Evolutionary conservation across 53 echinoderm and acorn worm species (phyloP), one percentile per base, ranked within the genome.

Genomic region (Henricia sp.): DNA sequence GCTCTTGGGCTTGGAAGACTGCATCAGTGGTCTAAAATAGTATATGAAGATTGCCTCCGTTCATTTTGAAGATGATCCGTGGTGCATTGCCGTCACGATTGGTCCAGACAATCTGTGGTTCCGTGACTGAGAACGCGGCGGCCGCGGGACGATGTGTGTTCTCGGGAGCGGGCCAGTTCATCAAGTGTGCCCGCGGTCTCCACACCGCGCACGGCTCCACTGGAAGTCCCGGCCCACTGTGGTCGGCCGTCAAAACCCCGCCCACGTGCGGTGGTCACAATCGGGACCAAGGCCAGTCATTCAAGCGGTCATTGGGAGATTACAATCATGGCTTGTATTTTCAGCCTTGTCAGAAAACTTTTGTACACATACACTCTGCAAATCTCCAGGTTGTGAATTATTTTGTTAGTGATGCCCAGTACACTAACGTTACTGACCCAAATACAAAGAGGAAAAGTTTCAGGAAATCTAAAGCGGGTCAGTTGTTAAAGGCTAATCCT

Each of bases 391-490:
- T 28, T 6, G 80, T 46, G 16, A 19, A 64, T n/a, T n/a, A n/a
- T 64, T 80, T 63, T 80, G 80, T 64, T 23, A 80, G 63, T 37
- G 80, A 64, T 64, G 80, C 80, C 64, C 42, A 23, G 32, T 70
- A 29, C 13, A 44, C 13, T 44, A 44, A 44, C 13, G 13, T 6
- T 60, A 8, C 27, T 5, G 29, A 27, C 8, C 19, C 73, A 52
- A 52, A 73, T 28, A 58, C 40, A 12, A 34, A 57, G 27, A 80
- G 24, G 9, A 46, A 62, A 63, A 77, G 62, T 28, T n/a, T 62
- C 48, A 48, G 21, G 50, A 80, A 63, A 32, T 46, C 80, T 2
- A 62, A 57, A 80, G 46, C 34, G 80, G 80, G 80, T 46, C 80
- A 62, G 48, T 26, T 80, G 63, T 13, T 62, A 34, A 37, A 32